phyloP scores from a whole-genome alignment of 2,113 vertebrate species.

The Mirza zaza region DNA sequence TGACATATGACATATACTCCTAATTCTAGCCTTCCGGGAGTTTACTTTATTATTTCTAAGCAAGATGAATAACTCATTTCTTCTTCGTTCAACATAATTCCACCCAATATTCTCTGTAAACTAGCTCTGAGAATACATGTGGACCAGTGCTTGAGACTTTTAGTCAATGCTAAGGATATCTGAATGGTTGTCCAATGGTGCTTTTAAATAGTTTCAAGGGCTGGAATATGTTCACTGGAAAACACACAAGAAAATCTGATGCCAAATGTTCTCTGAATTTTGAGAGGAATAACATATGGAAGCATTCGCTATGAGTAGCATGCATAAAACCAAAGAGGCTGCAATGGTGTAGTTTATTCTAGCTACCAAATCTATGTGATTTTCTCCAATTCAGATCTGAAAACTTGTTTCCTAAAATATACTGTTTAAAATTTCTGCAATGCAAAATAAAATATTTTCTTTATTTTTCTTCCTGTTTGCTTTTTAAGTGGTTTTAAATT shows the following conservation, averaged over 20 bases:
- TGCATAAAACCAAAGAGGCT: not conserved
- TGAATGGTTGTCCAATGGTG: not conserved
- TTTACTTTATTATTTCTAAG: slow-evolving; percentile 17
- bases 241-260: not conserved
- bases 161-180: not conserved
- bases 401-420: not conserved
- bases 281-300: not conserved
- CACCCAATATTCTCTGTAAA: not conserved
- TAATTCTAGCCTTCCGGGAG: not conserved
- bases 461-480: not conserved
- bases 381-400: not conserved
- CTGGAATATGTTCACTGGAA: not conserved
- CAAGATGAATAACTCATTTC: slow-evolving; percentile 4
- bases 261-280: slow-evolving; percentile 30
- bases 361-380: not conserved
- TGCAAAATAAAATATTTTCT: not conserved
- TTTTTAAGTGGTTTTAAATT: not conserved
- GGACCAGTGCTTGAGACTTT: not conserved
- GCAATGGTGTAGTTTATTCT: not conserved
- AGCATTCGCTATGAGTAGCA: not conserved
- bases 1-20: not conserved
- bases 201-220: slow-evolving; percentile 11
- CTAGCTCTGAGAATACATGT: not conserved
- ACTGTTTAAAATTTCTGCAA: not conserved
- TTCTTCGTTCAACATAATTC: not conserved